Conservation (phyloP, 2,797 vertebrate species). For the Aldrovandia affinis region DNA sequence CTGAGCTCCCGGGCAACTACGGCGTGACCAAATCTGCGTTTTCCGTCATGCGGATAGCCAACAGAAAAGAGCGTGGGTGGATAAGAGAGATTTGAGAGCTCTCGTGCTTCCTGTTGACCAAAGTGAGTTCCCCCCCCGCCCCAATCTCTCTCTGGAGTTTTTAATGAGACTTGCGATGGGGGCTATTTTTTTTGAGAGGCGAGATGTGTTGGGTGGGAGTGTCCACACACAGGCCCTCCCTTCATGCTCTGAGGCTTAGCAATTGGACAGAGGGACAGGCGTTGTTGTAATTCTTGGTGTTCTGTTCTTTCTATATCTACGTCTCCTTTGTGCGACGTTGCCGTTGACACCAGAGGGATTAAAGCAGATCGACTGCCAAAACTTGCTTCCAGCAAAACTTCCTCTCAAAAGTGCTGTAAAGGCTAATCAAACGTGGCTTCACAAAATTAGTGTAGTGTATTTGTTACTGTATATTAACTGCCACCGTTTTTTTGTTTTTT, state of each 20-base stretch:
- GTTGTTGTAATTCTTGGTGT: slow-evolving; percentile 8
- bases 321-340: background rate
- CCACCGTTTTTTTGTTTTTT: slow-evolving; percentile 19
- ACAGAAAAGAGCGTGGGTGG: background rate
- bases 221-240: background rate
- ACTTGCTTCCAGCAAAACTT: slow-evolving; percentile 10
- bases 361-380: slow-evolving; percentile 7
- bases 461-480: slow-evolving; percentile 31
- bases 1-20: background rate
- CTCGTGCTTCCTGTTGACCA: background rate
- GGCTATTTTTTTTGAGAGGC: background rate
- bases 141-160: background rate
- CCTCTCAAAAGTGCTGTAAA: slow-evolving; percentile 7
- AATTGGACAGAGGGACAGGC: background rate
- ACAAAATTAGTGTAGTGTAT: slow-evolving; percentile 20
- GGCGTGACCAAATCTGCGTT: background rate
- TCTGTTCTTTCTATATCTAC: background rate
- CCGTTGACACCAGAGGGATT: background rate
- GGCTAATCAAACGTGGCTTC: slow-evolving; percentile 9
- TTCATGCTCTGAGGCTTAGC: background rate
- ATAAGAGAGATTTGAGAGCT: background rate
- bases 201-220: background rate
- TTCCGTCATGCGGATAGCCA: background rate
- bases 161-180: background rate
- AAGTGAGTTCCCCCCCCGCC: background rate